These are phyloP conservation scores for Microctenopoma steveboyesi DNA, from an alignment of 2,797 vertebrate species.

Conservation along the genomic window DNA sequence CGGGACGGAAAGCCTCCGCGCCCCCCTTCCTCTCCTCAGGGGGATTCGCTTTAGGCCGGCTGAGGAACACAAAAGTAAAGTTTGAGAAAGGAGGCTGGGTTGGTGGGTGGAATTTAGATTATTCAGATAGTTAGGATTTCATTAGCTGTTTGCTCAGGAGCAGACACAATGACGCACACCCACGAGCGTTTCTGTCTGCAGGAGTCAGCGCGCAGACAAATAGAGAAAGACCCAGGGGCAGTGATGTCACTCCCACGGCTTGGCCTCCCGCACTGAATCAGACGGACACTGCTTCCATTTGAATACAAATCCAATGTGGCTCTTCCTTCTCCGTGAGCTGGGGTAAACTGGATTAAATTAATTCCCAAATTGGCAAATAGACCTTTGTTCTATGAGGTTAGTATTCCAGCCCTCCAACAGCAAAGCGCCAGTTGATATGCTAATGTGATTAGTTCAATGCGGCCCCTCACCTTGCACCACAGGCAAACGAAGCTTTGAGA, in stretches of 20 bases:
- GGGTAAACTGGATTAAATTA: slow-evolving; percentile 61
- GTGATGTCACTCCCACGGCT: slow-evolving; percentile 48
- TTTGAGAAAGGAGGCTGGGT: slow-evolving; percentile 45
- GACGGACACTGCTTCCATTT: slow-evolving; percentile 54
- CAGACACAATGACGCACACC: slow-evolving; percentile 44
- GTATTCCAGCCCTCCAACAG: slow-evolving; percentile 53
- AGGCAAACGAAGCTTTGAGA: slow-evolving; percentile 52
- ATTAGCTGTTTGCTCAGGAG: slow-evolving; percentile 43
- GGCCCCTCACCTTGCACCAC: slow-evolving; percentile 59
- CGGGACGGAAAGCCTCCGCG: slow-evolving; percentile 82
- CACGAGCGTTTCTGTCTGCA: slow-evolving; percentile 44
- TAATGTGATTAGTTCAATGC: slow-evolving; percentile 62
- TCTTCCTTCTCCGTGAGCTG: slow-evolving; percentile 41
- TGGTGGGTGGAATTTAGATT: slow-evolving; percentile 71
- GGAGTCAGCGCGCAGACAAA: slow-evolving; percentile 41
- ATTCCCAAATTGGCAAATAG: slow-evolving; percentile 65
- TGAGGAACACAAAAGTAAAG: slow-evolving; percentile 46
- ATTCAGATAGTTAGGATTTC: slow-evolving; percentile 59
- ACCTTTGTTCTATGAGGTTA: slow-evolving; percentile 69
- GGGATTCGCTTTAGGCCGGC: slow-evolving; percentile 43
- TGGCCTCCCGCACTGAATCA: slow-evolving; percentile 47
- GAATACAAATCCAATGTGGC: slow-evolving; percentile 69
- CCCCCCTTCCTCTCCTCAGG: slow-evolving; percentile 61
- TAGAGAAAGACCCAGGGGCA: slow-evolving; percentile 39
- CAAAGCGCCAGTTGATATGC: slow-evolving; percentile 60